Evolutionary conservation across 2,888 invertebrate genomes (phyloP), one percentile per base, ranked within the genome.

Genomic region (Thalpophila matura): DNA sequence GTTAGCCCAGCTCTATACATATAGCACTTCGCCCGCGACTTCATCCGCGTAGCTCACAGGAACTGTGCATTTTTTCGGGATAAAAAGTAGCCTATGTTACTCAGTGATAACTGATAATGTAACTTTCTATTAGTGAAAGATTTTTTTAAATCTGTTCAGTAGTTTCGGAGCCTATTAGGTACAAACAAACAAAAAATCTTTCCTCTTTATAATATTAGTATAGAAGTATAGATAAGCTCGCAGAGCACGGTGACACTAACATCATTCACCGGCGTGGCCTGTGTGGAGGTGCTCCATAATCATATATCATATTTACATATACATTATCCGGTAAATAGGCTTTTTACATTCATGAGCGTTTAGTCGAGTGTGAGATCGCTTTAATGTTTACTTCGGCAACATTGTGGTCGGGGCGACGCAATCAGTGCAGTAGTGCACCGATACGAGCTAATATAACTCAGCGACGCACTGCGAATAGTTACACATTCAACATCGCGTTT

Each of bases 291-390:
- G n/a, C 10, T 38, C 27, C 24, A 27, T 54, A 46, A 58, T 46
- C n/a, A 55, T 63, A 50, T 57, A 50, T 58, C 63, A 51, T 33
- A 71, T 65, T 45, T 56, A 59, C 53, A 46, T 56, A 18, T 33
- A 65, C 50, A 66, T 60, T 61, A 61, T 38, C 45, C 56, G 45
- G 49, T 54, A 46, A 72, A 57, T 29, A 50, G 50, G 37, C 40
- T 27, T 66, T 70, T 57, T 71, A 60, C 40, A 71, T 71, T 71
- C 56, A 71, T 71, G 56, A 60, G 40, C 47, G 42, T 26, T 50
- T 62, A 49, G 27, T 20, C 42, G 33, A 43, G 29, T 35, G 54
- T 43, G 59, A 56, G 31, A 37, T 40, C 47, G 29, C 31, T 47
- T 42, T 40, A 43, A 37, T 51, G 35, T 51, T 53, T 37, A 42